Evolutionary conservation across 2,888 invertebrate genomes (phyloP).

Genomic region (Parelbella ahira): DNA sequence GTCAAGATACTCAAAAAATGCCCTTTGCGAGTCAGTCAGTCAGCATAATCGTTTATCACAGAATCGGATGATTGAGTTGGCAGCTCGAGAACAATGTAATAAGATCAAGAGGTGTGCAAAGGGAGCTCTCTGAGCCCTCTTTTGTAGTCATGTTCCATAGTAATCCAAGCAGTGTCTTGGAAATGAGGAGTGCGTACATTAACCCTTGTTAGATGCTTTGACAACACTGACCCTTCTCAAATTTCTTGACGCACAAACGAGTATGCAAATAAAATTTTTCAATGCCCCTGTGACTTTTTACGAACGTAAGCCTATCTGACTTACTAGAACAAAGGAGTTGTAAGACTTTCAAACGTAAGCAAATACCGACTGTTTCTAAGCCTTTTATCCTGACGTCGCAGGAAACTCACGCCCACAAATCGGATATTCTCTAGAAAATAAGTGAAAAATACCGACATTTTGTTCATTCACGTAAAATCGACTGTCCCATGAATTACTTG

Average conservation of each 20-base stretch:
- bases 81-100: constrained; percentile 26
- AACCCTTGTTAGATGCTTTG: constrained; percentile 63
- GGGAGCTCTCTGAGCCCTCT: constrained; percentile 28
- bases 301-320: constrained; percentile 34
- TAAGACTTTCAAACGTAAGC: constrained; percentile 26
- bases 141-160: constrained; percentile 45
- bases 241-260: constrained; percentile 36
- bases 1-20: constrained; percentile 5
- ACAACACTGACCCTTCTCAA: constrained; percentile 63
- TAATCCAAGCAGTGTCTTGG: constrained; percentile 48
- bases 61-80: constrained; percentile 23
- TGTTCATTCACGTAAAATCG: too few species aligned
- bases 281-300: constrained; percentile 40
- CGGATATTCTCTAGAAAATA: too few species aligned
- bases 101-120: constrained; percentile 29
- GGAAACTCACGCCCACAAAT: too few species aligned
- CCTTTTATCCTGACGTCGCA: constrained; percentile 6
- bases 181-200: constrained; percentile 53
- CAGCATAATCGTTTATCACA: constrained; percentile 21
- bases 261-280: constrained; percentile 52
- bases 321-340: constrained; percentile 32
- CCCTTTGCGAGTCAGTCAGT: constrained; percentile 14
- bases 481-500: too few species aligned
- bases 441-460: too few species aligned
- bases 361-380: constrained; percentile 6